Base-by-base conservation (phyloP, 2,797 vertebrate species). In the Xenops minutus region DNA sequence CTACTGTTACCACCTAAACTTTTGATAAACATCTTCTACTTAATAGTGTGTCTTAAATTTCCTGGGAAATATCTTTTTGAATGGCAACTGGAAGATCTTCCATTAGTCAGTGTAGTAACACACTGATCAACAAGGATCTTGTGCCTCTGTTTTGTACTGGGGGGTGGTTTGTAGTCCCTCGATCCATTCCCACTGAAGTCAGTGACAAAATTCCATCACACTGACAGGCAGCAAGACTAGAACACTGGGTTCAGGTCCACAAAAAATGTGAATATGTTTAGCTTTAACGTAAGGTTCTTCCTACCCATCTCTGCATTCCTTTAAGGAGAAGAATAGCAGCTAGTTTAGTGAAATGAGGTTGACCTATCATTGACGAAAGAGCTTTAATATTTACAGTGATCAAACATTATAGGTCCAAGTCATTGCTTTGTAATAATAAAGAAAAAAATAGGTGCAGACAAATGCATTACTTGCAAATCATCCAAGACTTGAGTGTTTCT, bases 401-500 rank as follows among this genome's bases (percentile, higher is more conserved):
- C 58, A 93, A 85, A 7, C 2, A 0, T 51, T 84, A 36, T 19
- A 58, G 71, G 32, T 79, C 24, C 61, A 87, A 92, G 52, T 55
- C 51, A 48, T 66, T 69, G 30, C 44, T 95, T 79, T 44, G 41
- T 82, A 73, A 56, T 63, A 73, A 69, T 30, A 62, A 88, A 62
- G 9, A 20, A 30, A 32, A 54, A 63, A 41, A 0, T 16, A 55
- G 26, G 7, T 64, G 37, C 12, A 13, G 58, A 58, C 12, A 74
- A 85, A 82, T 32, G 32, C 23, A 26, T 85, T 88, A 64, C 39
- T 89, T 66, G 81, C 75, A 91, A 89, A 75, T 85, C 46, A 71
- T 81, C 79, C 48, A 87, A 79, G 72, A 49, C 54, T 62, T 59
- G 54, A 87, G 63, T 61, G 37, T 71, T 95, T 73, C 44, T 83